phyloP scores from a whole-genome alignment of 1,140 invertebrate species.

The Neodiprion virginianus region DNA sequence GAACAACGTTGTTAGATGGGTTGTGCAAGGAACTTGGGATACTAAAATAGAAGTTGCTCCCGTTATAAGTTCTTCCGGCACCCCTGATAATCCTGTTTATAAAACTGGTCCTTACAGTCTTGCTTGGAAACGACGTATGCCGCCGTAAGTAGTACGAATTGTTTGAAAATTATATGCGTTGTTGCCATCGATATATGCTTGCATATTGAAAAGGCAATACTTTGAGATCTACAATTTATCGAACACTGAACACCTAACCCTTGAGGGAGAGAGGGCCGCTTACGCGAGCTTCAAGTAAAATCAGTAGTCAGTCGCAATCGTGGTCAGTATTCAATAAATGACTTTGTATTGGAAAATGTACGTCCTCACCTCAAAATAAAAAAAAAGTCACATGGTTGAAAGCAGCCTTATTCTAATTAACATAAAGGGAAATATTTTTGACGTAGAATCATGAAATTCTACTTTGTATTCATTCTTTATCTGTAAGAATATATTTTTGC shows the following conservation, averaged over 20 bases:
- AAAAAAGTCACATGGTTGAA: too few species aligned
- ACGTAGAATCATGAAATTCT: too few species aligned
- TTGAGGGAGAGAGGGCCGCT: too few species aligned
- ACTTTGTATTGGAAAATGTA: too few species aligned
- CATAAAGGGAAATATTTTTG: too few species aligned
- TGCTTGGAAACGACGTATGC: constrained; percentile 85
- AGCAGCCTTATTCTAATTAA: too few species aligned
- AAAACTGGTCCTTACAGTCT: constrained; percentile 86
- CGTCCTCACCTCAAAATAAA: too few species aligned
- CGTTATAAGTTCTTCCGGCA: constrained; percentile 77
- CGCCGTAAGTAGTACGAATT: constrained; percentile 68
- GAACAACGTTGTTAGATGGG: constrained; percentile 75
- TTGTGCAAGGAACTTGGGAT: constrained; percentile 96
- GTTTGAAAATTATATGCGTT: constrained; percentile 11
- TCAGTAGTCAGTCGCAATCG: too few species aligned
- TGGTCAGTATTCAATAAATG: too few species aligned
- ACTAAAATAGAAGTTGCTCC: constrained; percentile 92
- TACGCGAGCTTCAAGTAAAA: too few species aligned
- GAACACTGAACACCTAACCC: not conserved
- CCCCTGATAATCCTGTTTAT: constrained; percentile 84
- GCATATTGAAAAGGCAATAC: not conserved
- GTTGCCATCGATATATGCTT: not conserved
- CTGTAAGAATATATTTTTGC: too few species aligned
- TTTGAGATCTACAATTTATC: constrained; percentile 1
- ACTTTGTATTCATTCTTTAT: too few species aligned